Base-by-base conservation (phyloP, 1,140 invertebrate genomes). In the Prorops nasuta region DNA sequence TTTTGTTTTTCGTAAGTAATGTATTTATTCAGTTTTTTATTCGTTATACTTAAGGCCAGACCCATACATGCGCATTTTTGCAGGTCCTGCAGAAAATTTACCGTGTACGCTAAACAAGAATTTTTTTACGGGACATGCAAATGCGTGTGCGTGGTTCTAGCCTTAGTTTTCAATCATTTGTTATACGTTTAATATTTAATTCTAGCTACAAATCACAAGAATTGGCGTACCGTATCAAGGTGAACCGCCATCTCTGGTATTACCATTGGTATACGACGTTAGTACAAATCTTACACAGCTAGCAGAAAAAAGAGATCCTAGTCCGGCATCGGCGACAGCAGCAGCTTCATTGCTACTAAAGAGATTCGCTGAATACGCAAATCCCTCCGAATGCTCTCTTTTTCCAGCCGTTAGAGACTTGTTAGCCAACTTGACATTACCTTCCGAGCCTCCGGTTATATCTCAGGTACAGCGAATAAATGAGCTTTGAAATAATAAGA, bases 231-330 rank as follows among this genome's bases (percentile, higher is more conserved):
- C 81, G 14, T 82, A 84, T 55, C 82, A 82, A 40, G 76, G 81
- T 17, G 91, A 92, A 56, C 86, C 89, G 14, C 85, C 87, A 7
- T 87, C 89, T 3, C 69, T 98, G 17, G 86, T 94, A 7, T 77
- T 96, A 50, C 93, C 94, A 1, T 79, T 96, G 28, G 86, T 97
- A 8, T 94, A 96, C 68, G 94, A 96, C 69, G 84, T 91, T 34
- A 84, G 81, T 54, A 85, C 84, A 14, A 96, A 97, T 76, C 78
- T 88, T 7, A 93, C 92, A 3, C 89, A 91, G 62, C 77, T 94
- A 40, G 90, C 92, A 2, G 91, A 95, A 58, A 86, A 88, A 60
- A 80, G 88, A 2, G 86, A 86, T 66, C 80, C 81, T 15, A 82
- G 80, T 12, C 81, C 81, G 16, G 80, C 83, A 15, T 76, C 82